Base-by-base conservation (phyloP, 37 sponge, comb jelly and placozoan genomes). In the Ephydatia muelleri region DNA sequence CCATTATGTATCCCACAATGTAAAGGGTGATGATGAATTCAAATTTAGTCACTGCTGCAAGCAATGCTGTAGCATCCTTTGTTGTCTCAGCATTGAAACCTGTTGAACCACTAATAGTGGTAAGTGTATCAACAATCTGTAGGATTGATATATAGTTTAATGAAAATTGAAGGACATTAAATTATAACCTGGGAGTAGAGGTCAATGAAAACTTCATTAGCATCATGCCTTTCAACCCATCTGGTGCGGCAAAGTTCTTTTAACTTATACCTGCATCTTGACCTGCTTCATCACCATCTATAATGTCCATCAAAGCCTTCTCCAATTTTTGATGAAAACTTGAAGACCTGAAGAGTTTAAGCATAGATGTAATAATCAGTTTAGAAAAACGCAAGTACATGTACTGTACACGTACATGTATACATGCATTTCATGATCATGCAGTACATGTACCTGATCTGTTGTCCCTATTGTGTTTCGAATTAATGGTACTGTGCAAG, bases 281-380 rank as follows among this genome's bases (percentile, higher is more conserved):
- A 8, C 47, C 47, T 43, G 47, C 47, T 57, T 14, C 57, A 57
- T 57, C 57, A 57, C 57, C 57, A 57, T 57, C 57, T 57, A 57
- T 57, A 57, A 57, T 57, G 57, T 57, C 57, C 57, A 57, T 57
- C 57, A 57, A 57, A 57, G 57, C 57, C 57, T 57, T 57, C 57
- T 57, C 19, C 57, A n/a, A 14, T 57, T 16, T 57, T 57, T 57
- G 57, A 57, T 57, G 57, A 57, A 57, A 57, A 57, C 1, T n/a
- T n/a, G 9, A 57, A 14, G 9, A 57, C 57, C 57, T 57, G 57
- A 57, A 57, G 6, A 57, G 57, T 57, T 57, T 57, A 11, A 57
- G 16, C 57, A 57, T 57, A 57, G 57, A 57, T 57, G 57, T 57
- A 57, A 57, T 57, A 57, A 57, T 57, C 57, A 16, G 57, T 57